Evolutionary conservation across 2,797 vertebrate species (phyloP).

Genomic region (Ptychobarbus kaznakovi): DNA sequence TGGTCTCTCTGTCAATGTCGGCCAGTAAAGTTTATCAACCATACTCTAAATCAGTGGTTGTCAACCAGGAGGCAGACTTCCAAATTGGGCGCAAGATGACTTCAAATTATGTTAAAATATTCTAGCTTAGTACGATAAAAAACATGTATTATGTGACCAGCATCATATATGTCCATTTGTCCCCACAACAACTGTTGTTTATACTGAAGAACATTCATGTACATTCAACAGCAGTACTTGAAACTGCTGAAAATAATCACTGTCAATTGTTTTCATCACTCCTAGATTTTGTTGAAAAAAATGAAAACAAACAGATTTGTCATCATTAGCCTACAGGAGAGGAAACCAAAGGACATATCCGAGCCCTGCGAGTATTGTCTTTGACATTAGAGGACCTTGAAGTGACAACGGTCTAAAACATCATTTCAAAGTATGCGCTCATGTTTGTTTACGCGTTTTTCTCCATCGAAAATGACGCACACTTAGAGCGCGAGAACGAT

Average conservation of each 20-base stretch:
- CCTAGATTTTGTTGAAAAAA: background rate
- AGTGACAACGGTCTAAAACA: background rate
- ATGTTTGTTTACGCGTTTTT: background rate
- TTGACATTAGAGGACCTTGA: background rate
- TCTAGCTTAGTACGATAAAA: background rate
- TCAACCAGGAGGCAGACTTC: background rate
- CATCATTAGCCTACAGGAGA: background rate
- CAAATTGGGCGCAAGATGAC: conserved; percentile 1
- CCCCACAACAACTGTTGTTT: background rate
- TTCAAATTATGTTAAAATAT: background rate
- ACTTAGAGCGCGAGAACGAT: background rate
- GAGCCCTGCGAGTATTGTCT: background rate
- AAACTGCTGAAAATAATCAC: background rate
- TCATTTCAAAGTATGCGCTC: background rate
- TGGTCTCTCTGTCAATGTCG: conserved; percentile 9
- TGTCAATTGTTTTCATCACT: background rate
- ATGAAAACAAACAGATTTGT: background rate
- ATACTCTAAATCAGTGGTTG: conserved; percentile 6
- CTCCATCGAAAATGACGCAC: background rate
- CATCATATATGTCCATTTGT: background rate
- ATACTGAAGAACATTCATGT: background rate
- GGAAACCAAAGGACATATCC: background rate
- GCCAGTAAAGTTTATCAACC: conserved; percentile 5
- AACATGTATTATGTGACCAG: background rate
- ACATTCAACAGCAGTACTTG: background rate